phyloP scores from a whole-genome alignment of 2,888 invertebrate genomes.

The Octodonta nipae region DNA sequence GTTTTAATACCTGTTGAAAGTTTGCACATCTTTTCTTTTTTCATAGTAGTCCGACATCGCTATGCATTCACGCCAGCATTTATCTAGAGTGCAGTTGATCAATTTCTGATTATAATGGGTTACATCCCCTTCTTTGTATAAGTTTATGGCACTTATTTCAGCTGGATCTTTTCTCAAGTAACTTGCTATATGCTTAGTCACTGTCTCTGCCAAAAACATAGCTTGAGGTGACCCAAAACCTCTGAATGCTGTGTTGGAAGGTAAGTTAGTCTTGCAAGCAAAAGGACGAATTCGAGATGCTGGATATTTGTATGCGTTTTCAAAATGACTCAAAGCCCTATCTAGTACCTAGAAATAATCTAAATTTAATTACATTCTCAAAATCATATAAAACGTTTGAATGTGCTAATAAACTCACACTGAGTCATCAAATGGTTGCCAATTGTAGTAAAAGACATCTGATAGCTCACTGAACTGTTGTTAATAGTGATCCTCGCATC shows the following conservation, averaged over 20 bases:
- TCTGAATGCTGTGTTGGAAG: conserved; percentile 86
- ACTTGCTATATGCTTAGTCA: conserved; percentile 62
- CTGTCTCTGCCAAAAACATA: conserved; percentile 72
- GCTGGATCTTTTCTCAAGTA: conserved; percentile 49
- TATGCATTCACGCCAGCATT: conserved; percentile 71
- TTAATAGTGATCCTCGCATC: no score
- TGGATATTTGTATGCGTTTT: conserved; percentile 72
- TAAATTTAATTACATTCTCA: no score
- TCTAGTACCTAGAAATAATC: conserved; percentile 52
- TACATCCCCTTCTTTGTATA: conserved; percentile 62
- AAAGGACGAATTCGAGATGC: conserved; percentile 56
- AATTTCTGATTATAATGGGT: conserved; percentile 69
- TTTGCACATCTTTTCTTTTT: conserved; percentile 44
- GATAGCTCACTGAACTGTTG: no score
- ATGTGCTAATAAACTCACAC: no score
- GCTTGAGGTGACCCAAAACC: conserved; percentile 87
- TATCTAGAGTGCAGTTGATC: conserved; percentile 53
- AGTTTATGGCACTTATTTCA: conserved; percentile 57
- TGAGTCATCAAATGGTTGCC: no score
- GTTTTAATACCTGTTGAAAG: conserved; percentile 69
- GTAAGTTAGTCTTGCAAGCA: conserved; percentile 75
- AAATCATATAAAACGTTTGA: no score
- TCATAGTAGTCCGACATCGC: conserved; percentile 49
- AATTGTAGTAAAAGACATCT: no score
- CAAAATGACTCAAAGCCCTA: conserved; percentile 69